These are phyloP conservation scores for Mus minutoides DNA, from an alignment of 2,797 vertebrate species.

Conservation along the genomic window DNA sequence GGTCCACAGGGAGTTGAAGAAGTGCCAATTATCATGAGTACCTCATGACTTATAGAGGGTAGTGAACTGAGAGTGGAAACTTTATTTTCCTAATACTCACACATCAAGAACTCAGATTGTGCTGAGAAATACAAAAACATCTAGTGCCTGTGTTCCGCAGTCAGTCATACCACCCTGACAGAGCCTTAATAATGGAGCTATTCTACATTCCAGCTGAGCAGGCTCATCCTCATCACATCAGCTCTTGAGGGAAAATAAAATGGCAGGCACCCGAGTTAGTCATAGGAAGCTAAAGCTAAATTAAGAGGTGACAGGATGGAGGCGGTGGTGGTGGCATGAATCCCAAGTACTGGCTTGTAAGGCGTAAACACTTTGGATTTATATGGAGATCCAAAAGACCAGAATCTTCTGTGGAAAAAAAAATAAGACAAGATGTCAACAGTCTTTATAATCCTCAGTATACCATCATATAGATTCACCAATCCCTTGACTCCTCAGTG, in stretches of 20 bases:
- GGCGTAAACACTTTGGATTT: constrained; percentile 1
- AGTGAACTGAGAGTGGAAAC: neutral
- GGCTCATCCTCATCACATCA: neutral
- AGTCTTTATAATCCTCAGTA: neutral
- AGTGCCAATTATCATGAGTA: neutral
- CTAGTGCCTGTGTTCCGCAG: neutral
- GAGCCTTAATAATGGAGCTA: constrained; percentile 17
- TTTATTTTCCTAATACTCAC: constrained; percentile 32
- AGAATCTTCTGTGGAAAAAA: neutral
- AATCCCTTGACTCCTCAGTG: neutral
- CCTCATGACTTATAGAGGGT: constrained; percentile 33
- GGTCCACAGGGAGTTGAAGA: neutral
- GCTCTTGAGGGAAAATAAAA: constrained; percentile 38
- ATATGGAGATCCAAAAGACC: constrained; percentile 16
- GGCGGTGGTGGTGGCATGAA: constrained; percentile 31
- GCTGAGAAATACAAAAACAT: neutral
- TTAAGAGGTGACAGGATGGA: constrained; percentile 43
- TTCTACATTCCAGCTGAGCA: constrained; percentile 3
- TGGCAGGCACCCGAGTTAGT: constrained; percentile 39
- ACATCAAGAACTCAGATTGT: constrained; percentile 1
- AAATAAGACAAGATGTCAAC: neutral
- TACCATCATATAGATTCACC: neutral
- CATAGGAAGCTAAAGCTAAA: constrained; percentile 56
- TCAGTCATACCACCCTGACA: neutral
- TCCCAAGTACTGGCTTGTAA: constrained; percentile 53